Evolutionary conservation across 2,113 vertebrate genomes (phyloP).

Genomic region (Cinclus cinclus): DNA sequence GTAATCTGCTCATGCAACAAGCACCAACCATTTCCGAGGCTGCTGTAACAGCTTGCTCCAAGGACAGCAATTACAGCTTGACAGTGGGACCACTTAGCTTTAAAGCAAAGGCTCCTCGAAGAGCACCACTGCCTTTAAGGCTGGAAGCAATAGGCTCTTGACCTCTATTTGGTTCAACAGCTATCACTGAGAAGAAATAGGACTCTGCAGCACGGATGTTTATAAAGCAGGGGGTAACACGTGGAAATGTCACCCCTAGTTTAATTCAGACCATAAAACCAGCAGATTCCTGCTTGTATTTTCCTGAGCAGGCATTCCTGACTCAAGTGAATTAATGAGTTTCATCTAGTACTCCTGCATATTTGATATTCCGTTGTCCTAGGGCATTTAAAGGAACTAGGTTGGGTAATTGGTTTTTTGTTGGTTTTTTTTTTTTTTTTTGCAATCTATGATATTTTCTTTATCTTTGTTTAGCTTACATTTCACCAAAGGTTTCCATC

Average conservation of each 20-base stretch:
- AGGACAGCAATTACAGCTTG: not conserved
- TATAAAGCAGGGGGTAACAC: not conserved
- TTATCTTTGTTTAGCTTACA: not conserved
- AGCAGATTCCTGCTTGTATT: not conserved
- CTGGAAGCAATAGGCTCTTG: not conserved
- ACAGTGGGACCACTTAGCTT: not conserved
- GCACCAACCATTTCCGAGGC: not conserved
- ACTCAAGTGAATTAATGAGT: not conserved
- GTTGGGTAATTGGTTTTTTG: not conserved
- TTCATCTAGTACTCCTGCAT: not conserved
- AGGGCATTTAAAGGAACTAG: not conserved
- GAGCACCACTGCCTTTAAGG: not conserved
- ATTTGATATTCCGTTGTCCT: not conserved
- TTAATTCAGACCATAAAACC: not conserved
- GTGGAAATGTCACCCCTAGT: not conserved
- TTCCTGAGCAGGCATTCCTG: not conserved
- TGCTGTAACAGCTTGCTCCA: not conserved
- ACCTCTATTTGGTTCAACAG: slow-evolving; percentile 11
- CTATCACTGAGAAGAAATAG: not conserved
- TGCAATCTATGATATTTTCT: not conserved
- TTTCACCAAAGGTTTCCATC: slow-evolving; percentile 10
- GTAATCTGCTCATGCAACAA: not conserved
- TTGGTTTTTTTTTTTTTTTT: not conserved
- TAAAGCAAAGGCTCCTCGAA: not conserved
- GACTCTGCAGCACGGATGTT: not conserved